These are phyloP conservation scores for Taenaris catops DNA, from an alignment of 2,888 invertebrate species.

Conservation along the genomic window DNA sequence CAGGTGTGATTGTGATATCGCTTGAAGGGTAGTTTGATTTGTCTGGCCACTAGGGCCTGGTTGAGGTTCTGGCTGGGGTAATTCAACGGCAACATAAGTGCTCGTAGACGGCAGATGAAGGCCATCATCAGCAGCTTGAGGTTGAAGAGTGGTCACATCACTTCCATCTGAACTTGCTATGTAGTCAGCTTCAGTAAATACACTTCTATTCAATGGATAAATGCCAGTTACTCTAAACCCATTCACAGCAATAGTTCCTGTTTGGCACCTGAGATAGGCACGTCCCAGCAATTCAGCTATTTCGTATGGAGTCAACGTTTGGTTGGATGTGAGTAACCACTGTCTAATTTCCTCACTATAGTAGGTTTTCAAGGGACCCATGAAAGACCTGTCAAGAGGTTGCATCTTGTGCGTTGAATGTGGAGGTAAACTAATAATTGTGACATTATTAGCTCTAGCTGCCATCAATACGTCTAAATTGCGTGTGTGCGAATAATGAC, in stretches of 20 bases:
- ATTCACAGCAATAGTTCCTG: constrained; percentile 17
- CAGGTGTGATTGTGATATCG: too few relatives aligned
- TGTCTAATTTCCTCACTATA: constrained; percentile 19
- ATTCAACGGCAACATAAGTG: too few relatives aligned
- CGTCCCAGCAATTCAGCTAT: constrained; percentile 21
- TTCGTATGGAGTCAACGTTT: constrained; percentile 20
- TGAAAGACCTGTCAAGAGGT: constrained; percentile 21
- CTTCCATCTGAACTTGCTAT: too few relatives aligned
- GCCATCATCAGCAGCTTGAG: too few relatives aligned
- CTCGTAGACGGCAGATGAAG: too few relatives aligned
- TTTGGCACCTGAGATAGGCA: constrained; percentile 20
- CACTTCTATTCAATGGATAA: constrained; percentile 16
- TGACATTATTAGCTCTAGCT: constrained; percentile 24
- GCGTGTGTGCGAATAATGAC: constrained; percentile 36
- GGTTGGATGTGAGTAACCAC: constrained; percentile 13
- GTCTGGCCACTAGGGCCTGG: too few relatives aligned
- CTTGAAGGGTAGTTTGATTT: too few relatives aligned
- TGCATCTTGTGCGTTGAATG: constrained; percentile 26
- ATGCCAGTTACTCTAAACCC: constrained; percentile 18
- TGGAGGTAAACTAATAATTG: constrained; percentile 37
- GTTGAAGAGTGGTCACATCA: too few relatives aligned
- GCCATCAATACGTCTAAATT: constrained; percentile 31
- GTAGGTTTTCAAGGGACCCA: constrained; percentile 23
- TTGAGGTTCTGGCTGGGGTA: too few relatives aligned
- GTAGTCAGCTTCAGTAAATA: constrained; percentile 1